Evolutionary conservation across 1,140 invertebrate species (phyloP), one percentile per base, ranked within the genome.

Genomic region (Bathynomus jamesi): DNA sequence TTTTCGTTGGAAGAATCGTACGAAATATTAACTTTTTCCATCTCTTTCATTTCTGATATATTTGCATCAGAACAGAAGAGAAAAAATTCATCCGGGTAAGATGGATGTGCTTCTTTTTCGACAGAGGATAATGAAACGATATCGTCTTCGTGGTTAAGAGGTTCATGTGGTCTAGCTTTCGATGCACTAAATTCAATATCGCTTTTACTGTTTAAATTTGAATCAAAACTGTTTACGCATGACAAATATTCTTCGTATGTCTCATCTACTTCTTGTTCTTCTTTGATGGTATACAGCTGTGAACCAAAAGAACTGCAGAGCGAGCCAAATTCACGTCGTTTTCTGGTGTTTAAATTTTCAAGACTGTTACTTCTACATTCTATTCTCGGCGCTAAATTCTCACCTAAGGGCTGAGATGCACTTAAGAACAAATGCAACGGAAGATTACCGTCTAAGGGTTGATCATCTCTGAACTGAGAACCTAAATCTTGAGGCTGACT

Each of bases 11-110:
- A 28, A 10, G 28, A 28, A 28, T 67, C 67, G 21, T 67, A 72
- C 25, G 70, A 32, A 46, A 70, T 40, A 27, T 70, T 60, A 28
- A 72, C 29, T 8, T 31, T 72, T 3, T 72, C 70, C 70, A 72
- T 66, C 40, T 67, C 70, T 53, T 72, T 61, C 70, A 72, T 67
- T 21, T 60, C 70, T 27, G 70, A 67, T 28, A 72, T 60, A 64
- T 72, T 65, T 2, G 70, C 70, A 30, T 72, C 70, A n/a, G 70
- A 72, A 31, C 70, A 72, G 13, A 72, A 72, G 28, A 72, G 40
- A 30, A 72, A 72, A 27, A 72, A 72, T 29, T 72, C 70, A 66
- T n/a, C n/a, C n/a, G n/a, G n/a, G n/a, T n/a, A n/a, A n/a, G n/a
- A n/a, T n/a, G n/a, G n/a, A n/a, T n/a, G n/a, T n/a, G n/a, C n/a